Conservation (phyloP, 2,113 vertebrate species). For the Peromyscus polionotus region DNA sequence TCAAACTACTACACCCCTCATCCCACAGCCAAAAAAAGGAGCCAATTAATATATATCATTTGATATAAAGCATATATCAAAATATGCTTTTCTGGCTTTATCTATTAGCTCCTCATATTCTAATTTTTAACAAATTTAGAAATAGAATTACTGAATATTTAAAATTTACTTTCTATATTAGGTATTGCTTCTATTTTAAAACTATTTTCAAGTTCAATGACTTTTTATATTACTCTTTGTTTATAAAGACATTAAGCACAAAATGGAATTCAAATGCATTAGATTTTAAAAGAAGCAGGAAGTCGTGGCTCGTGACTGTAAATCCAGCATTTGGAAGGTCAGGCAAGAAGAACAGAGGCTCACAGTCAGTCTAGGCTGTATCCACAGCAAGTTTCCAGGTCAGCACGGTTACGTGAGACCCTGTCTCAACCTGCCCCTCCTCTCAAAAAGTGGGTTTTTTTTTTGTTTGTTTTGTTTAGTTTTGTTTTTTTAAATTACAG, state of each 20-base stretch:
- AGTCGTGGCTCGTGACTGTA: not conserved
- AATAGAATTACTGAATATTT: not conserved
- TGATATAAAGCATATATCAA: conserved; percentile 49
- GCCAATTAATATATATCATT: conserved; percentile 10
- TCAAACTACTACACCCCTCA: not conserved
- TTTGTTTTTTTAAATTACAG: not conserved
- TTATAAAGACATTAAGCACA: not conserved
- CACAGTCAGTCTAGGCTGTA: not conserved
- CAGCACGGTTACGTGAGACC: not conserved
- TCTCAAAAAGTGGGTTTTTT: not conserved
- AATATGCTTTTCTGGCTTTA: not conserved
- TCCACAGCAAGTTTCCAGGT: not conserved
- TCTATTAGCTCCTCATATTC: not conserved
- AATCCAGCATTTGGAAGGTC: not conserved
- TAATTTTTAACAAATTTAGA: not conserved
- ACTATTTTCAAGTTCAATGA: not conserved
- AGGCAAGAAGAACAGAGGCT: not conserved
- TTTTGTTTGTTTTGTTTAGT: no score
- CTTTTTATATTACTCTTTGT: not conserved
- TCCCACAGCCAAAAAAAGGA: not conserved
- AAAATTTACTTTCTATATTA: not conserved
- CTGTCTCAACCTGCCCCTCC: not conserved
- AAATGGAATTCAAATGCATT: not conserved
- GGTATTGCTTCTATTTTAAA: not conserved
- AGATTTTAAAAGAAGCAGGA: not conserved